These are phyloP conservation scores for Neogobius melanostomus DNA, from an alignment of 2,113 vertebrate genomes.

Conservation along the genomic window DNA sequence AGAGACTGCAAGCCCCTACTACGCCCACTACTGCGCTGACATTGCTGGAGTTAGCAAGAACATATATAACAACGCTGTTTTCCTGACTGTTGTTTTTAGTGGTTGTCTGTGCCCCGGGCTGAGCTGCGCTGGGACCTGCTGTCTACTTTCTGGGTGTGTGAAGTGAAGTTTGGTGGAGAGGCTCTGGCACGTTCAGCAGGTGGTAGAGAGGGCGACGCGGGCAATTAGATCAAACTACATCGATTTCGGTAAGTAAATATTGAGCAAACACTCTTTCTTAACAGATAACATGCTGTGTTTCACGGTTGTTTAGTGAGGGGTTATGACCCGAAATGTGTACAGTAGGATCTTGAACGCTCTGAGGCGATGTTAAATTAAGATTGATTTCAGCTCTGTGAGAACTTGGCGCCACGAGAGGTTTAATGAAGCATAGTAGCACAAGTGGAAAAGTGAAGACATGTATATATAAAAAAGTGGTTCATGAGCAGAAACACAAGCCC, in stretches of 20 bases:
- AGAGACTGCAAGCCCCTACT: background rate
- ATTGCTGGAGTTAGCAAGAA: background rate
- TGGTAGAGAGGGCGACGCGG: conserved; percentile 42
- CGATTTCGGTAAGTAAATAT: conserved; percentile 45
- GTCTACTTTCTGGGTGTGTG: background rate
- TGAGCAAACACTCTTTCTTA: background rate
- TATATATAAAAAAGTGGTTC: background rate
- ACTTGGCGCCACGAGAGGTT: background rate
- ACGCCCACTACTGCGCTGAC: background rate
- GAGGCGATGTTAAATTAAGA: conserved; percentile 3
- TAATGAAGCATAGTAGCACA: conserved; percentile 14
- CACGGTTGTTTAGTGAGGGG: too few species aligned
- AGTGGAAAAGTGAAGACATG: conserved; percentile 26
- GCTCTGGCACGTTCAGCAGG: conserved; percentile 23
- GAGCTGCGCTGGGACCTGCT: conserved; percentile 19
- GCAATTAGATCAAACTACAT: conserved; percentile 4
- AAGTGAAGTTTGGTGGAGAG: background rate
- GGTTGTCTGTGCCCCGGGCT: background rate
- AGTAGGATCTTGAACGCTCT: background rate
- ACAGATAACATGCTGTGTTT: background rate
- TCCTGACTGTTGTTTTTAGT: conserved; percentile 8
- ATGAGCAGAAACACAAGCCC: conserved; percentile 4
- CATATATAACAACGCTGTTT: background rate
- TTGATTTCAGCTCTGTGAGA: conserved; percentile 15
- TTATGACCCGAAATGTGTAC: too few species aligned